Evolutionary conservation across 2,888 invertebrate species (phyloP).

Genomic region (Sepiola atlantica): DNA sequence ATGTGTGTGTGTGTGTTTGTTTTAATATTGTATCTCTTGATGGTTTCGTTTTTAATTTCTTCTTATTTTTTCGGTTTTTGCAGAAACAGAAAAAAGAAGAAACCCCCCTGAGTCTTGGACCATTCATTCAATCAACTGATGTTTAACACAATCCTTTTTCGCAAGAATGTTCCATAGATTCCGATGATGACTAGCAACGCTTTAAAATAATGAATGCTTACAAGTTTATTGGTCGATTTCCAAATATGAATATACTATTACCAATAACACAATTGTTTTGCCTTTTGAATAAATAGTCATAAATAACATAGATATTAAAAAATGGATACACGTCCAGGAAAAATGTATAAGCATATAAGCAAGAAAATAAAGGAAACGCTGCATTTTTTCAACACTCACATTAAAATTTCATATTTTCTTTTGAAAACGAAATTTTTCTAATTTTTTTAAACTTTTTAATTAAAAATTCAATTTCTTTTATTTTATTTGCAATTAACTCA

Average conservation of each 20-base stretch:
- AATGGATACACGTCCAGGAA: neutral
- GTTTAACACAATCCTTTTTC: neutral
- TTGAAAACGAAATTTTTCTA: no score
- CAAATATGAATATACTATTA: neutral
- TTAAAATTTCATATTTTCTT: no score
- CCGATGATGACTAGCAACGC: neutral
- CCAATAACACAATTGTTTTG: neutral
- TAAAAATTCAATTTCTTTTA: no score
- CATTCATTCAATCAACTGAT: constrained; percentile 1
- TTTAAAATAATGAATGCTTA: neutral
- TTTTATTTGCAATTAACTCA: no score
- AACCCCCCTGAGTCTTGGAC: neutral
- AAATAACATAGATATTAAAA: neutral
- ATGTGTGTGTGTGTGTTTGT: neutral
- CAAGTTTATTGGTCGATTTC: neutral
- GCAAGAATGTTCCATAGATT: neutral
- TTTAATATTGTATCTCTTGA: neutral
- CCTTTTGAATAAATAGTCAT: neutral
- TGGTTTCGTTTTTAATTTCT: neutral
- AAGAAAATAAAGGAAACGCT: neutral
- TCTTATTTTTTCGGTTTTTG: neutral
- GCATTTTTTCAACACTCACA: no score
- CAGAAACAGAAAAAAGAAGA: neutral
- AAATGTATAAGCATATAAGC: neutral
- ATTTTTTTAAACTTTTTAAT: no score